These are phyloP conservation scores for Drosophila subpulchrella DNA, from an alignment of 1,140 invertebrate species.

Conservation along the genomic window DNA sequence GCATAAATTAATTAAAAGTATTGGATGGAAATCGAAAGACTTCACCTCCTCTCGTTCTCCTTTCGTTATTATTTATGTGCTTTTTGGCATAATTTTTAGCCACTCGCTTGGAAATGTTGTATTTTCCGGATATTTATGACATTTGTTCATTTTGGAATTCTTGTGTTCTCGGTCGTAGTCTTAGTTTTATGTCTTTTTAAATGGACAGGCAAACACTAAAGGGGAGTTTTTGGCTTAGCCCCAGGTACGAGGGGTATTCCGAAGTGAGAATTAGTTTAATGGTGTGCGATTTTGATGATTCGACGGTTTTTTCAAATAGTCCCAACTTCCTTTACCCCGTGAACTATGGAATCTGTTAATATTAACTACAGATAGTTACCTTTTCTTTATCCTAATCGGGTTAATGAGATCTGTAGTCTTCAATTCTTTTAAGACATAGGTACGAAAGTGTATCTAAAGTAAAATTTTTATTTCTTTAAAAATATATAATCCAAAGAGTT, in stretches of 20 bases:
- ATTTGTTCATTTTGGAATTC: conserved; percentile 24
- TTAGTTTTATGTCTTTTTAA: conserved; percentile 75
- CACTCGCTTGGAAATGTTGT: conserved; percentile 39
- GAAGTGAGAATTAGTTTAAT: conserved; percentile 3
- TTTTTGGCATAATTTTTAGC: conserved; percentile 62
- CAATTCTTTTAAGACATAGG: too few relatives aligned
- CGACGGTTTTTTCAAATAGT: background rate
- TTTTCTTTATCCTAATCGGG: too few relatives aligned
- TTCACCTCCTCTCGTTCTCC: conserved; percentile 2
- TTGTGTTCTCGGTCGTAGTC: conserved; percentile 12
- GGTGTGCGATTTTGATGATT: background rate
- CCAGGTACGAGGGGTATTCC: conserved; percentile 37
- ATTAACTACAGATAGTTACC: background rate
- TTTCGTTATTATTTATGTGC: conserved; percentile 64
- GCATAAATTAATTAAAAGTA: conserved; percentile 74
- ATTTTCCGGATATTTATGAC: conserved; percentile 61
- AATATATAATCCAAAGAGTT: background rate
- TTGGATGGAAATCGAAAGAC: conserved; percentile 15
- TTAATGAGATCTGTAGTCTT: too few relatives aligned
- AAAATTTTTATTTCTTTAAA: too few relatives aligned
- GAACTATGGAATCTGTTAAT: background rate
- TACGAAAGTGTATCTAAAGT: too few relatives aligned
- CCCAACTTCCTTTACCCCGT: too few relatives aligned
- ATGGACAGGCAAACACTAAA: conserved; percentile 65
- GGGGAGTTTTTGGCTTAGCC: conserved; percentile 33